phyloP scores from a whole-genome alignment of 1,140 invertebrate species.

The Apis dorsata region DNA sequence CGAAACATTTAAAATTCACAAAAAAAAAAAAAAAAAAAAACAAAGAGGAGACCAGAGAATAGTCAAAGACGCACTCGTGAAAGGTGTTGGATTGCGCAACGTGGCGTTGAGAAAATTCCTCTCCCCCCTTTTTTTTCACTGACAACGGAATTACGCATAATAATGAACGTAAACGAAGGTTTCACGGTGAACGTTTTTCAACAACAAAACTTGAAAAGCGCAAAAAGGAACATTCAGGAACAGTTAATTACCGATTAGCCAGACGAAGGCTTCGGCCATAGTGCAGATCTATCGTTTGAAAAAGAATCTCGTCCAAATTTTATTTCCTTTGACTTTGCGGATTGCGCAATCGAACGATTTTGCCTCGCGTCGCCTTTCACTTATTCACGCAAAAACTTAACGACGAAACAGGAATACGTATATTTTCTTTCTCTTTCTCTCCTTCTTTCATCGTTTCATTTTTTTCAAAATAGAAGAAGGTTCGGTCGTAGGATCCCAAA shows the following conservation, averaged over 20 bases:
- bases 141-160: not conserved
- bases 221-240: not conserved
- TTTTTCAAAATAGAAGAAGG: not conserved
- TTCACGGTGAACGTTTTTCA: slow-evolving; percentile 5
- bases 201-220: not conserved
- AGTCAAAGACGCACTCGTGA: not conserved
- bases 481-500: too few species aligned
- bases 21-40: not conserved
- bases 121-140: not conserved
- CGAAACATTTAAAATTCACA: not conserved
- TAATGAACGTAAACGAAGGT: not conserved
- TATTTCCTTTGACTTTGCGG: slow-evolving; percentile 6
- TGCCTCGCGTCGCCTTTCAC: slow-evolving; percentile 49
- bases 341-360: slow-evolving; percentile 36
- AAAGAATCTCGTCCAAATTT: slow-evolving; percentile 50
- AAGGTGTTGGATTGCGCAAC: not conserved
- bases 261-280: not conserved
- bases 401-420: not conserved
- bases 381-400: slow-evolving; percentile 35
- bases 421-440: not conserved
- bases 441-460: not conserved
- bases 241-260: slow-evolving; percentile 34
- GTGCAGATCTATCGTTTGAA: slow-evolving; percentile 1
- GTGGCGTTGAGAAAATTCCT: not conserved
- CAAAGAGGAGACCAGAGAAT: not conserved